Conservation (phyloP, 2,888 invertebrate genomes). For the Cecidostiba fungosa region DNA sequence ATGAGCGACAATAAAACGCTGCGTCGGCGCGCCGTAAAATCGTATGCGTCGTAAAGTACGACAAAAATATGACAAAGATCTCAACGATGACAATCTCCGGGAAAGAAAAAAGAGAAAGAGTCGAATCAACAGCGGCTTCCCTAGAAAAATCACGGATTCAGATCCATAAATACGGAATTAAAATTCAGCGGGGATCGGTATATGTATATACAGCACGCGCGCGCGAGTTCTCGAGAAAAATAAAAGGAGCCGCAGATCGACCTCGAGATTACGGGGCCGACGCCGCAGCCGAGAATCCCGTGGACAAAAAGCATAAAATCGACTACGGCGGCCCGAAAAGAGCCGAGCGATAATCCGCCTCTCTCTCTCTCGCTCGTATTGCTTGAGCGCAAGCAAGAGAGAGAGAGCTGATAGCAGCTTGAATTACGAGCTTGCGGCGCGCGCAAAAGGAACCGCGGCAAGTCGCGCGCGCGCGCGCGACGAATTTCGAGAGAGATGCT, state of each 20-base stretch:
- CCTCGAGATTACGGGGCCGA: conserved; percentile 54
- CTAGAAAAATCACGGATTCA: conserved; percentile 49
- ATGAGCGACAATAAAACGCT: too few relatives aligned
- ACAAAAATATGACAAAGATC: conserved; percentile 28
- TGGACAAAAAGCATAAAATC: conserved; percentile 57
- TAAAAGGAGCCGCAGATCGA: conserved; percentile 56
- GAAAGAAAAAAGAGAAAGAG: background rate
- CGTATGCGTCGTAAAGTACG: background rate
- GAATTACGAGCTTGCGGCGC: conserved; percentile 56
- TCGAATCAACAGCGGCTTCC: background rate
- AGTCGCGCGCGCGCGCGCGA: conserved; percentile 16
- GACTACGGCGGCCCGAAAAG: conserved; percentile 23
- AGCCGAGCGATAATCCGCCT: conserved; percentile 35
- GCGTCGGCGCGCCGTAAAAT: background rate
- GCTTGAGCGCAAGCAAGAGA: conserved; percentile 23
- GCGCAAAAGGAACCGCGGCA: conserved; percentile 38
- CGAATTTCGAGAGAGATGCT: conserved; percentile 33
- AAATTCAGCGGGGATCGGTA: conserved; percentile 51
- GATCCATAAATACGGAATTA: conserved; percentile 58
- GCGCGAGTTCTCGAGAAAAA: conserved; percentile 42
- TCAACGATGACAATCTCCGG: background rate
- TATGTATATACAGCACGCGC: background rate
- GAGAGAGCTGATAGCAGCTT: conserved; percentile 54
- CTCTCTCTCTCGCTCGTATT: conserved; percentile 2
- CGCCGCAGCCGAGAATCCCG: conserved; percentile 27